Base-by-base conservation (phyloP, 2,797 vertebrate genomes). In the Spinibarbus caldwelli region DNA sequence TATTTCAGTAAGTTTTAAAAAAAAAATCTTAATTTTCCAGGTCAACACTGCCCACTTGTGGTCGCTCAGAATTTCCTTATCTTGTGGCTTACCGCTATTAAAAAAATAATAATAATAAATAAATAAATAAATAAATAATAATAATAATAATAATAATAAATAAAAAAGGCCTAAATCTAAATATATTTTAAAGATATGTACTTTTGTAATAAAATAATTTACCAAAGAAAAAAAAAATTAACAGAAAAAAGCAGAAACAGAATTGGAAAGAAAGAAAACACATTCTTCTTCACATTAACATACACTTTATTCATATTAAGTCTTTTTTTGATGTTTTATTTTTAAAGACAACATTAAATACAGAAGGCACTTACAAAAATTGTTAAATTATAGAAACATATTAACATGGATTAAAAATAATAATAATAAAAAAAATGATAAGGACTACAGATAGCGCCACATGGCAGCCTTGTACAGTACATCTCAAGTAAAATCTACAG, bases 331-430 rank as follows among this genome's bases (percentile, higher is more conserved):
- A 31, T 90, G 73, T 88, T 80, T 92, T 93, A 95, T 95, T 95
- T 93, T 90, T 90, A 90, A 94, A 94, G 94, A 96, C 93, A 93
- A 95, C 90, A 93, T 95, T 95, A 95, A 96, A 92, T 96, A 95
- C 94, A 94, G 96, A 99, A 99, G 98, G 98, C 97, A 99, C 98
- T 99, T 98, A 97, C 96, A 98, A 97, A 96, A 96, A 95, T 23
- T 91, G 94, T 96, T 96, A 95, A 95, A 94, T 93, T 89, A 95
- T 88, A 95, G 90, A 95, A 93, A 92, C 89, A 92, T 92, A 92
- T 85, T 89, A 92, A 94, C 93, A 91, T 83, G 73, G 82, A 89
- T 91, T 86, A 86, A 87, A 89, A 90, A 87, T 80, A 84, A 86
- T 82, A 83, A 89, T 71, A 92, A 75, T 90, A 66, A 36, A n/a